Conservation (phyloP, 2,888 invertebrate species). For the Ariolimax columbianus region DNA sequence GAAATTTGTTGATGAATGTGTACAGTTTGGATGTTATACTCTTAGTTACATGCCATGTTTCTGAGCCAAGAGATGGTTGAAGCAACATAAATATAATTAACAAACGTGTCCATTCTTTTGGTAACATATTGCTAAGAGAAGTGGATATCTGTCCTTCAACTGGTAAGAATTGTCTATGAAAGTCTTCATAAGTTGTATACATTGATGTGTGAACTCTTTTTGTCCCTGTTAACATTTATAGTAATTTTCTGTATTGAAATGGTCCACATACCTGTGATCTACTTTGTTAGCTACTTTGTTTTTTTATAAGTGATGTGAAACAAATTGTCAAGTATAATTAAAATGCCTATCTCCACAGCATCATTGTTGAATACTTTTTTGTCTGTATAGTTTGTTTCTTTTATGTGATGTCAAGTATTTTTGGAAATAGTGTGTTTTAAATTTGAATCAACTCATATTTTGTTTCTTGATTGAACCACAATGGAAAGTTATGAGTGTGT, state of each 20-base stretch:
- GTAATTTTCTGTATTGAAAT: slow-evolving; percentile 4
- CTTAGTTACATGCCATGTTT: too few species aligned
- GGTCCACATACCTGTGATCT: slow-evolving; percentile 30
- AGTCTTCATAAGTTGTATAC: background rate
- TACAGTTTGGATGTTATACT: too few species aligned
- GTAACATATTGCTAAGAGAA: background rate
- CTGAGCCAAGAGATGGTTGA: too few species aligned
- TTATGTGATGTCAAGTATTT: too few species aligned
- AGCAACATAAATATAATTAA: background rate
- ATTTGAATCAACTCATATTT: too few species aligned
- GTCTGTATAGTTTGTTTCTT: too few species aligned
- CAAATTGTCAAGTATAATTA: slow-evolving; percentile 7
- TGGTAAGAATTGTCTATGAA: background rate
- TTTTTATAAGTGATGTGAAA: slow-evolving; percentile 27
- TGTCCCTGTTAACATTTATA: background rate
- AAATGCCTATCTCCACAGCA: slow-evolving; percentile 16
- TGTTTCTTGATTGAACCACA: too few species aligned
- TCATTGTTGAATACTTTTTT: background rate
- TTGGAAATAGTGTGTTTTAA: too few species aligned
- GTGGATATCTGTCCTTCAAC: background rate
- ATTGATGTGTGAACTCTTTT: background rate
- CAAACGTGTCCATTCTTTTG: background rate
- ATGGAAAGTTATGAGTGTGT: too few species aligned
- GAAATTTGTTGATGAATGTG: too few species aligned
- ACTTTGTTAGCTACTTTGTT: background rate